Evolutionary conservation across 2,797 vertebrate species (phyloP), one percentile per base, ranked within the genome.

Genomic region (Xenopus petersii): DNA sequence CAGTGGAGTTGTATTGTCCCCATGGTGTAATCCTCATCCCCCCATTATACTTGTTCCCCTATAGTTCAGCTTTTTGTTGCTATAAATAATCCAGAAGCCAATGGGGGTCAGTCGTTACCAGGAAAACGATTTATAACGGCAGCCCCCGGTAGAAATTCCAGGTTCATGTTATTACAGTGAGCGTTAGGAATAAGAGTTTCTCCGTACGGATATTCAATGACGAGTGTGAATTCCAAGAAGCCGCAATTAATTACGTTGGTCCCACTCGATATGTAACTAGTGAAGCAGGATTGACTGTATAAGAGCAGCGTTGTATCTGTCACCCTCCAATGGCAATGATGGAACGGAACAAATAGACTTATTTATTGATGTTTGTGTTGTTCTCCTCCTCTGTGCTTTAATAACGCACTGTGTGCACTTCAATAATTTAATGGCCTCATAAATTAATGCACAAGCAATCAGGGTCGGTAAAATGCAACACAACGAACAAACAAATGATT

Each of bases 121-220:
- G 16, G 54, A 3, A 42, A 71, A 75, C 4, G 30, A 17, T 71
- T 74, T 80, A 10, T 59, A 36, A 67, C 71, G 24, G 66, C 11
- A 80, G 2, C 0, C 0, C 16, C 68, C 65, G 47, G 56, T 26
- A 71, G 46, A 73, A 81, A 76, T 71, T 62, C n/a, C 21, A 56
- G 69, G n/a, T 33, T 73, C 61, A 10, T 0, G 12, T 47, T 66
- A 13, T 70, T 46, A 66, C 67, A 80, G 0, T 0, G 21, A 67
- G 71, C 75, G 72, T 51, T 24, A 60, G n/a, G 64, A 42, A 75
- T 17, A 16, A 16, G 62, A 17, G 54, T 4, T 16, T 56, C 54
- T 16, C 2, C 1, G 54, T 5, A 16, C 8, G 54, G 54, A 17
- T 56, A 56, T 16, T 56, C n/a, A 56, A 15, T 17, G 54, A 56